phyloP scores from a whole-genome alignment of 1,140 invertebrate genomes.

The Nilaparvata lugens region DNA sequence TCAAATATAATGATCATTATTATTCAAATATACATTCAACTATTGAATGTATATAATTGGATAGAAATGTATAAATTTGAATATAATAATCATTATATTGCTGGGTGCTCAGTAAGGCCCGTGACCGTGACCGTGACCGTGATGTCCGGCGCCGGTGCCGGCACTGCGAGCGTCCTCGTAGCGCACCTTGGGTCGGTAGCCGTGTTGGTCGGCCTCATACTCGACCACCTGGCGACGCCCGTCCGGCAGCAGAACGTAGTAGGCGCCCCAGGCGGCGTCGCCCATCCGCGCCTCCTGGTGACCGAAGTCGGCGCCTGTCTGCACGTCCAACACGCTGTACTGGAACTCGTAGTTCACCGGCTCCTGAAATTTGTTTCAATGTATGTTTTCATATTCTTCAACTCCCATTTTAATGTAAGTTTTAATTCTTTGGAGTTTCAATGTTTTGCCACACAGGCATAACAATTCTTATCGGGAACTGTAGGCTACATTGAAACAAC shows the following conservation, averaged over 20 bases:
- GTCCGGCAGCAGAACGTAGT: conserved; percentile 54
- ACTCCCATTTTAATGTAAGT: too few relatives aligned
- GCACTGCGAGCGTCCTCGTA: conserved; percentile 48
- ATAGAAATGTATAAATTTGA: too few relatives aligned
- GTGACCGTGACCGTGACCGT: too few relatives aligned
- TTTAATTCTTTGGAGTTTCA: too few relatives aligned
- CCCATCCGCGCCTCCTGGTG: conserved; percentile 53
- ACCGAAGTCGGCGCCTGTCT: conserved; percentile 46
- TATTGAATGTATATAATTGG: too few relatives aligned
- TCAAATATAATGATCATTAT: too few relatives aligned
- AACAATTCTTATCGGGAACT: too few relatives aligned
- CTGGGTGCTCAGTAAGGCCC: conserved; percentile 18
- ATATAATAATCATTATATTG: too few relatives aligned
- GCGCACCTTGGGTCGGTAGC: conserved; percentile 54
- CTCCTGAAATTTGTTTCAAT: conserved; percentile 43
- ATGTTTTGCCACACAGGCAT: too few relatives aligned
- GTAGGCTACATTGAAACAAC: too few relatives aligned
- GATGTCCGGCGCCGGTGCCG: neutral
- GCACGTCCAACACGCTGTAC: conserved; percentile 51
- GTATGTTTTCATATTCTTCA: too few relatives aligned
- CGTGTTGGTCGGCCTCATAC: conserved; percentile 51
- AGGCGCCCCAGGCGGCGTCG: conserved; percentile 48
- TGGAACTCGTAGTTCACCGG: conserved; percentile 57
- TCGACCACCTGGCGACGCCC: conserved; percentile 54
- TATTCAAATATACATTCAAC: too few relatives aligned